A percentile compares a stretch with the other conserved stretches of the same genome.
Evolutionary conservation across 2,797 vertebrate species (phyloP).

Genomic region (Adelosebastes latens): DNA sequence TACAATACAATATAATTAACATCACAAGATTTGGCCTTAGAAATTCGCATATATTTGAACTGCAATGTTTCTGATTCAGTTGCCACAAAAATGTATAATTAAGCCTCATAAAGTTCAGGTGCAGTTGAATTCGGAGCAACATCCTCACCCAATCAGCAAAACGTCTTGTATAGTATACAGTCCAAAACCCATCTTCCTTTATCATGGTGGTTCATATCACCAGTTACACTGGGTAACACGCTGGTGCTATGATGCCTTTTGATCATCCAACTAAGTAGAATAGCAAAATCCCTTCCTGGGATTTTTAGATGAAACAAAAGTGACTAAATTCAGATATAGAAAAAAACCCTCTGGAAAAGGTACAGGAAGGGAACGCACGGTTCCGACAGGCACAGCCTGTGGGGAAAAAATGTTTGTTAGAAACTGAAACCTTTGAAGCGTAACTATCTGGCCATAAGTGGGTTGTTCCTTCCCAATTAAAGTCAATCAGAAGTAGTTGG

Average conservation of each 20-base stretch:
- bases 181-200: not conserved
- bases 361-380: not conserved
- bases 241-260: not conserved
- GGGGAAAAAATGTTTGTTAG: not conserved
- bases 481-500: constrained; percentile 14
- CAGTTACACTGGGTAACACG: not conserved
- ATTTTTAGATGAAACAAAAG: not conserved
- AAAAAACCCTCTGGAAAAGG: not conserved
- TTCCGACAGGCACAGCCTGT: not conserved
- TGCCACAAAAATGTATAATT: not conserved
- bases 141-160: not conserved
- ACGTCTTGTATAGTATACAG: not conserved
- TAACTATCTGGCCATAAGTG: not conserved
- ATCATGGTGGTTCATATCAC: not conserved
- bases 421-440: not conserved
- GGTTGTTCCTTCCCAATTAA: not conserved
- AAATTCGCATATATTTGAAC: not conserved
- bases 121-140: not conserved
- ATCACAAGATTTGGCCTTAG: not conserved
- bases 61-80: not conserved
- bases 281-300: not conserved
- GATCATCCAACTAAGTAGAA: not conserved
- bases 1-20: constrained; percentile 13
- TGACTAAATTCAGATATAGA: not conserved
- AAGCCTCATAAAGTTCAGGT: not conserved